Evolutionary conservation across 2,797 vertebrate genomes (phyloP).

Genomic region (Sardinella longiceps): DNA sequence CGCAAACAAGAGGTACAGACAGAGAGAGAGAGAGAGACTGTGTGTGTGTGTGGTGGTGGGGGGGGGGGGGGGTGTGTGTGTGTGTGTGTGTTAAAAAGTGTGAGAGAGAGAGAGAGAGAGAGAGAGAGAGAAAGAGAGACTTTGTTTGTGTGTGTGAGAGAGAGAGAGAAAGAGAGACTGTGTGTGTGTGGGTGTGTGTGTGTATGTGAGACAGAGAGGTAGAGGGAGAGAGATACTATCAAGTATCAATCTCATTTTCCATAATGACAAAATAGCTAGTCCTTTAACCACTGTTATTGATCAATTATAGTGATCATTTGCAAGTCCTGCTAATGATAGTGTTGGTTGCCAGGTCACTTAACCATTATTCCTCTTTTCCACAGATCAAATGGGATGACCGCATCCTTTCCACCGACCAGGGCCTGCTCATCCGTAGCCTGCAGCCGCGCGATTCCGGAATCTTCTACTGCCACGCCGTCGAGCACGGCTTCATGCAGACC

Average conservation of each 20-base stretch:
- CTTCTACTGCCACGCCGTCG: slow-evolving; percentile 93
- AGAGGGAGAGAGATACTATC: not conserved
- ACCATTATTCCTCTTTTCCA: not conserved
- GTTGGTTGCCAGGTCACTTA: not conserved
- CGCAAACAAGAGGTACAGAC: slow-evolving; percentile 87
- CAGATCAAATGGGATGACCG: slow-evolving; percentile 88
- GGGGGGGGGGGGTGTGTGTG: not conserved
- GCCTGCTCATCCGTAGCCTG: slow-evolving; percentile 88
- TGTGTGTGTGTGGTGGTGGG: slow-evolving; percentile 13
- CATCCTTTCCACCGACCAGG: slow-evolving; percentile 89
- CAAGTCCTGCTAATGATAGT: not conserved
- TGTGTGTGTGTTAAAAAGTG: slow-evolving; percentile 16
- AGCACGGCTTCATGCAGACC: slow-evolving; percentile 96
- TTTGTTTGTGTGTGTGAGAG: not conserved
- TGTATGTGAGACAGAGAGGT: not conserved
- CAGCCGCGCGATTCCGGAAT: slow-evolving; percentile 85
- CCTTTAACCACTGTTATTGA: not conserved
- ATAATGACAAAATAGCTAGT: not conserved
- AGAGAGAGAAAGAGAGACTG: no score
- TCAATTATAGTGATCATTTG: not conserved
- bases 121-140: no score
- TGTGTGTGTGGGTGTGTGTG: not conserved
- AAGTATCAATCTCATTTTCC: not conserved
- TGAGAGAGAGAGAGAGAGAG: not conserved
- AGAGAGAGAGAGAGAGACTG: no score